These are phyloP conservation scores for Trachelus stipa DNA, from an alignment of 2,888 invertebrate genomes.

Conservation along the genomic window DNA sequence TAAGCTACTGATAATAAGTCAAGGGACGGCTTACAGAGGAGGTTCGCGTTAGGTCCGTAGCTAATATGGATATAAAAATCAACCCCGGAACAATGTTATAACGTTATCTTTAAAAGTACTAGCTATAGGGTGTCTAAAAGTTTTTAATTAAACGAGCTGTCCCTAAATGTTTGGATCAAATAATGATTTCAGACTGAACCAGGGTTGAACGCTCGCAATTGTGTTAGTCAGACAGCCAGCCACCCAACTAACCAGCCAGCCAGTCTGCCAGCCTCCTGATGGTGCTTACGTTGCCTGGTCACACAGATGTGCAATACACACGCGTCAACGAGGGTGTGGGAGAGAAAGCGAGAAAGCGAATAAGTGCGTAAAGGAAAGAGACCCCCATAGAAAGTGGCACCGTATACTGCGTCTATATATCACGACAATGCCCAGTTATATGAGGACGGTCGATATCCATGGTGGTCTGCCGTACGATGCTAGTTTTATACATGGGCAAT, in stretches of 20 bases:
- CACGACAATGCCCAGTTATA: conserved; percentile 3
- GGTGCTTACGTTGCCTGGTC: background rate
- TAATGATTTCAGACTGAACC: background rate
- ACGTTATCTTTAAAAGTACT: background rate
- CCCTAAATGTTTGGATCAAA: background rate
- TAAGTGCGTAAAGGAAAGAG: conserved; percentile 1
- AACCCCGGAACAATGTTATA: background rate
- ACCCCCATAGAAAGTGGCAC: background rate
- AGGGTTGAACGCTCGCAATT: background rate
- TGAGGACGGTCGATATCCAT: conserved; percentile 28
- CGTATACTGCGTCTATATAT: background rate
- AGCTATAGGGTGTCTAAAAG: background rate
- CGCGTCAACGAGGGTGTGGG: background rate
- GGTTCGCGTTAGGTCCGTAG: background rate
- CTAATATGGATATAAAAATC: background rate
- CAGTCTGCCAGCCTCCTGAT: background rate
- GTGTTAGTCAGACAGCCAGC: background rate
- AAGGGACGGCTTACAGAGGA: background rate
- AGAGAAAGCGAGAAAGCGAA: conserved; percentile 5
- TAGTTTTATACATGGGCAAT: background rate
- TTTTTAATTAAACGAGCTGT: background rate
- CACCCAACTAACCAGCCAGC: background rate
- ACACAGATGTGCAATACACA: background rate
- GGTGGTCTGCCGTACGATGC: conserved; percentile 15
- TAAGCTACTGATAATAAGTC: background rate